These are phyloP conservation scores for Drosophila micromelanica DNA, from an alignment of 1,140 invertebrate genomes.

Conservation along the genomic window DNA sequence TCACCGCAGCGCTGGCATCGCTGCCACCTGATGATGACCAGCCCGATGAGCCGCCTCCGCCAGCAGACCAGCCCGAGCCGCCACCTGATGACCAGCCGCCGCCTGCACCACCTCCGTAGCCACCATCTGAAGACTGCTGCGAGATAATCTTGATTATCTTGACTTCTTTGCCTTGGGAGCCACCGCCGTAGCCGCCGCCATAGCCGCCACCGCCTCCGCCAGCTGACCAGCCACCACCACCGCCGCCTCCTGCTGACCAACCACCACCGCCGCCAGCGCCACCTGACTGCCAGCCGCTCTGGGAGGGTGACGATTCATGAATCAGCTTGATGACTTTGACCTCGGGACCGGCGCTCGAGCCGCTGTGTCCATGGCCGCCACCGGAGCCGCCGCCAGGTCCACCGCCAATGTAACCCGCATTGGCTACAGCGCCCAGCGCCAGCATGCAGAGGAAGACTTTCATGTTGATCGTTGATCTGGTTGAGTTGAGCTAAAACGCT, in stretches of 20 bases:
- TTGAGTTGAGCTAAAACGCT: conserved; percentile 54
- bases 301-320: conserved; percentile 50
- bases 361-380: conserved; percentile 50
- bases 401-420: conserved; percentile 68
- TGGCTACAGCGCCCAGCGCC: conserved; percentile 49
- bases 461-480: conserved; percentile 61
- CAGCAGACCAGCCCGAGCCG: conserved; percentile 48
- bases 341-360: conserved; percentile 27
- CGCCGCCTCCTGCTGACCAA: conserved; percentile 19
- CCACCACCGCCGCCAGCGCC: conserved; percentile 34
- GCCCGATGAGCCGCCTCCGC: conserved; percentile 43
- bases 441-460: conserved; percentile 69
- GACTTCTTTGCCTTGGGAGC: conserved; percentile 49
- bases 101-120: conserved; percentile 46
- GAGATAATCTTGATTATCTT: conserved; percentile 72
- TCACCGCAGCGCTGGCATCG: conserved; percentile 56
- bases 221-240: conserved; percentile 27
- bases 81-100: conserved; percentile 40
- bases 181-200: conserved; percentile 36
- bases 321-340: conserved; percentile 71
- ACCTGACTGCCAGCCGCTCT: conserved; percentile 33
- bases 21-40: conserved; percentile 59
- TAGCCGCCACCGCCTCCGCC: conserved; percentile 23
- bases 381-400: conserved; percentile 37
- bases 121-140: conserved; percentile 49